Base-by-base conservation (phyloP, 2,113 vertebrate genomes). In the Alosa alosa region DNA sequence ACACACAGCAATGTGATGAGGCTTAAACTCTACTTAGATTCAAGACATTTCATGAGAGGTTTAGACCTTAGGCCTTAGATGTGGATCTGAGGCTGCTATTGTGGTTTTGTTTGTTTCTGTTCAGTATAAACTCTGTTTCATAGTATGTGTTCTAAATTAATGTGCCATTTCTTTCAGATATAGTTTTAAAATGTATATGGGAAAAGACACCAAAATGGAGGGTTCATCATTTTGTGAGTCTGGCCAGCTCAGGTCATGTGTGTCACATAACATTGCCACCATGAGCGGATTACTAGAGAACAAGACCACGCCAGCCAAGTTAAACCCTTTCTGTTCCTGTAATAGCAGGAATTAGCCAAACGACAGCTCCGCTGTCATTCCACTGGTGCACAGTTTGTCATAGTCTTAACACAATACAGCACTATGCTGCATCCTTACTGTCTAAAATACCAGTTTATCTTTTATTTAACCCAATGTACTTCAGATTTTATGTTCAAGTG, bases 241-340 rank as follows among this genome's bases (percentile, higher is more conserved):
- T 64, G 81, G 60, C 11, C 72, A 39, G 17, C 57, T 46, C n/a
- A 83, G 50, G 84, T 81, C 82, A 39, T 18, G 52, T 60, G 13
- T 81, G 82, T 88, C 78, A 83, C 68, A 7, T 82, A 84, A 86
- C 41, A 22, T 49, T 44, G 25, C 13, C 36, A 64, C 55, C 68
- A 22, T 72, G 50, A 87, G 83, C 41, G 44, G 82, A 84, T 82
- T 88, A 55, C 15, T 82, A 41, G 47, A 6, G 41, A 44, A 2
- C 44, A n/a, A 81, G 72, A 68, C 82, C 82, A 86, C 20, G n/a
- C 20, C 50, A 57, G 49, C 47, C 83, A 39, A 31, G 4, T 85
- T 81, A 60, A 49, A 57, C 64, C 52, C 82, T 85, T 81, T 83
- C 20, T 20, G 39, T 5, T 85, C 84, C 41, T 57, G 47, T 88